Evolutionary conservation across 2,797 vertebrate genomes (phyloP).

Genomic region (Silurus aristotelis): DNA sequence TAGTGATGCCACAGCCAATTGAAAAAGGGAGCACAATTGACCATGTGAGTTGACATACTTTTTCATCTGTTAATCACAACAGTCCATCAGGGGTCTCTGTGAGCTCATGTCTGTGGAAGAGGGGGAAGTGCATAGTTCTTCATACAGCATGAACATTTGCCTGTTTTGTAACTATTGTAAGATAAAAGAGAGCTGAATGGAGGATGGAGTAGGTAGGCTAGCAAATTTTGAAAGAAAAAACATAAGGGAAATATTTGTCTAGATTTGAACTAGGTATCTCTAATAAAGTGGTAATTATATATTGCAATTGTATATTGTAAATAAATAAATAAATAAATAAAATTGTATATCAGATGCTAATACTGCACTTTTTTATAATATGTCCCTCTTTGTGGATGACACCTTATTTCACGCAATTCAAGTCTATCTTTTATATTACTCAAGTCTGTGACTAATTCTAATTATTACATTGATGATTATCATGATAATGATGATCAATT

Average conservation of each 20-base stretch:
- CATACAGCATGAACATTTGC: too few species aligned
- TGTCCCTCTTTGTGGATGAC: background rate
- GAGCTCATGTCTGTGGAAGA: background rate
- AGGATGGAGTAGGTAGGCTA: background rate
- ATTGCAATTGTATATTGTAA: too few species aligned
- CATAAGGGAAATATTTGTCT: background rate
- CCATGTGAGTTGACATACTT: background rate
- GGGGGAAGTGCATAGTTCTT: too few species aligned
- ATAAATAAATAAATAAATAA: too few species aligned
- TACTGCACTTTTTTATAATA: background rate
- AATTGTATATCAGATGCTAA: background rate
- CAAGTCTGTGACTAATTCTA: background rate
- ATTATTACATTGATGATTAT: background rate
- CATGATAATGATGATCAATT: background rate
- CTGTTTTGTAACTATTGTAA: background rate
- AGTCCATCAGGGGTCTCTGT: background rate
- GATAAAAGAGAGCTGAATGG: background rate
- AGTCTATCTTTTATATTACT: background rate
- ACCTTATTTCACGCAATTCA: background rate
- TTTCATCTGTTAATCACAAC: background rate
- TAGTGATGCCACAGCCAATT: background rate
- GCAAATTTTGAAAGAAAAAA: background rate
- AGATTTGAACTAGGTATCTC: background rate
- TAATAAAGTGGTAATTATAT: background rate
- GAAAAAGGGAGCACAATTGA: background rate